phyloP scores from a whole-genome alignment of 2,888 invertebrate genomes.

The Sinelater perroti region DNA sequence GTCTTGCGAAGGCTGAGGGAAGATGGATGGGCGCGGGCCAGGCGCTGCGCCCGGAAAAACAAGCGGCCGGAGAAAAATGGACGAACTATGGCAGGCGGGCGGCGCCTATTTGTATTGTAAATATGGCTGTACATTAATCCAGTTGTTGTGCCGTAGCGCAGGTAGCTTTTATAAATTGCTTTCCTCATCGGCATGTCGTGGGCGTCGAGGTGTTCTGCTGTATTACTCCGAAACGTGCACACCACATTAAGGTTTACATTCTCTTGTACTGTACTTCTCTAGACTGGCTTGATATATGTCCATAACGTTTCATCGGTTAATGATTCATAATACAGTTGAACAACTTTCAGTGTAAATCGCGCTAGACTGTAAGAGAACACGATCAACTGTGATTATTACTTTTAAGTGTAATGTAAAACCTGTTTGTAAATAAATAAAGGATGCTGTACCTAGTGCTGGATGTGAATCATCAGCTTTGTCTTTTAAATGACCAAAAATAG shows the following conservation, averaged over 20 bases:
- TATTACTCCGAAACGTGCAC: slow-evolving; percentile 1
- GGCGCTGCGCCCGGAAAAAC: not conserved
- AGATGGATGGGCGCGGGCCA: slow-evolving; percentile 17
- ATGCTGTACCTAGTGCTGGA: slow-evolving; percentile 6
- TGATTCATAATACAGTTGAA: slow-evolving; percentile 4
- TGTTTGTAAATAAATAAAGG: slow-evolving; percentile 15
- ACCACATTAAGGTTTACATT: not conserved
- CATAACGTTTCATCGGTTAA: no score
- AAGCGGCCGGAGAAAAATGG: no score
- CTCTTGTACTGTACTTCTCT: no score
- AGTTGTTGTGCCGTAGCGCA: no score
- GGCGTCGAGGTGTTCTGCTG: slow-evolving; percentile 17
- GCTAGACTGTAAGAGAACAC: slow-evolving; percentile 15
- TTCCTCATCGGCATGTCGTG: no score
- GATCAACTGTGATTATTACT: slow-evolving; percentile 29
- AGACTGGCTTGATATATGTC: no score
- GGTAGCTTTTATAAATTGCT: no score
- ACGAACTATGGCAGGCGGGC: no score
- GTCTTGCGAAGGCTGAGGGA: slow-evolving; percentile 15
- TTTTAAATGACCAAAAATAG: no score
- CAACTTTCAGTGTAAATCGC: slow-evolving; percentile 8
- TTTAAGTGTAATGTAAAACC: slow-evolving; percentile 20
- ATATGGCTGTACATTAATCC: no score
- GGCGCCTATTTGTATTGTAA: no score
- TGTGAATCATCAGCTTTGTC: no score